Evolutionary conservation across 1,140 invertebrate species (phyloP).

Genomic region (Leptonema lineaticorne): DNA sequence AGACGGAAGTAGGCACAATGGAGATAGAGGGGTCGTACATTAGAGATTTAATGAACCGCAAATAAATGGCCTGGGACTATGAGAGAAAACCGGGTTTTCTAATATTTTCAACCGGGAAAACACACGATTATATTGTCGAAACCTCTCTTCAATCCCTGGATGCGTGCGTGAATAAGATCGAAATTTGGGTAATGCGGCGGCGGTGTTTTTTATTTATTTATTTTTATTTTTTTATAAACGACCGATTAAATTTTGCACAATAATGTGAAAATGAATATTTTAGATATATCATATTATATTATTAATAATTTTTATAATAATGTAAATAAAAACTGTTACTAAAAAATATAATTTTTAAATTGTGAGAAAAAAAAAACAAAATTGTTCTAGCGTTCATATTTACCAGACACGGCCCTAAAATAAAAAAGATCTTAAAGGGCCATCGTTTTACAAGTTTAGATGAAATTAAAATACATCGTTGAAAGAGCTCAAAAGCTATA

Average conservation of each 20-base stretch:
- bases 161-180: not conserved
- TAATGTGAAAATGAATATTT: too few species aligned
- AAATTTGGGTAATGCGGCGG: not conserved
- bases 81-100: not conserved
- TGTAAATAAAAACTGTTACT: too few species aligned
- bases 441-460: too few species aligned
- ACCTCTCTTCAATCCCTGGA: not conserved
- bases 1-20: slow-evolving; percentile 1
- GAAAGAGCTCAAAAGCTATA: too few species aligned
- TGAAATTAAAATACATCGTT: too few species aligned
- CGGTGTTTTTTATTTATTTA: not conserved
- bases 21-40: slow-evolving; percentile 19
- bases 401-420: too few species aligned
- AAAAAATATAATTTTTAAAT: too few species aligned
- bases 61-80: not conserved
- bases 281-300: not conserved
- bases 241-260: not conserved
- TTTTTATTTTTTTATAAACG: not conserved
- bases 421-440: too few species aligned
- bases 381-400: too few species aligned
- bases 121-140: slow-evolving; percentile 27
- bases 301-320: not conserved
- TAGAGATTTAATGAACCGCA: slow-evolving; percentile 30
- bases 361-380: too few species aligned
- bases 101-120: slow-evolving; percentile 24